Evolutionary conservation across 1,140 invertebrate genomes (phyloP).

Genomic region (Drosophila arawakana): DNA sequence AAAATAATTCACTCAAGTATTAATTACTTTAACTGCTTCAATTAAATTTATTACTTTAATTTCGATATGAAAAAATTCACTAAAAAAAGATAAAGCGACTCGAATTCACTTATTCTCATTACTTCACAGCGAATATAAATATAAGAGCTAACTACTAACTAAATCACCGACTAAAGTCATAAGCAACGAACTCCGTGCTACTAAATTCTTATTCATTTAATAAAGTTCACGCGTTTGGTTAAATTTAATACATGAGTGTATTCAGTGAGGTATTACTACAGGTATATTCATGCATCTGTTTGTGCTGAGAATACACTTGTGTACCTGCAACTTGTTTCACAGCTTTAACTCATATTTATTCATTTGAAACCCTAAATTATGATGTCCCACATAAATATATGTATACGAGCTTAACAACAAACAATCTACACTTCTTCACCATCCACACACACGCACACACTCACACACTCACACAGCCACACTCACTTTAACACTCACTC

Average conservation of each 20-base stretch:
- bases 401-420: constrained; percentile 6
- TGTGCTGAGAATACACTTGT: not conserved
- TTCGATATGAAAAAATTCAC: too few relatives aligned
- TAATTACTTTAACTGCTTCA: too few relatives aligned
- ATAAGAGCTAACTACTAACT: too few relatives aligned
- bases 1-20: too few relatives aligned
- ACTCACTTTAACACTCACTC: constrained; percentile 5
- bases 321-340: not conserved
- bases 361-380: constrained; percentile 14
- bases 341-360: constrained; percentile 25
- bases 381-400: constrained; percentile 20
- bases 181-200: too few relatives aligned
- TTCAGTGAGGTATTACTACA: not conserved
- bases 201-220: not conserved
- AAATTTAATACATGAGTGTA: not conserved
- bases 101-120: too few relatives aligned
- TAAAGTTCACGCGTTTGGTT: not conserved
- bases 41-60: too few relatives aligned
- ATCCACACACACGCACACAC: constrained; percentile 1
- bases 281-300: not conserved
- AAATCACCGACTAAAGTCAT: too few relatives aligned
- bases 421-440: constrained; percentile 19
- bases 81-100: too few relatives aligned
- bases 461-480: not conserved
- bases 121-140: too few relatives aligned